These are phyloP conservation scores for Spodoptera exigua DNA, from an alignment of 2,888 invertebrate species.

Conservation along the genomic window DNA sequence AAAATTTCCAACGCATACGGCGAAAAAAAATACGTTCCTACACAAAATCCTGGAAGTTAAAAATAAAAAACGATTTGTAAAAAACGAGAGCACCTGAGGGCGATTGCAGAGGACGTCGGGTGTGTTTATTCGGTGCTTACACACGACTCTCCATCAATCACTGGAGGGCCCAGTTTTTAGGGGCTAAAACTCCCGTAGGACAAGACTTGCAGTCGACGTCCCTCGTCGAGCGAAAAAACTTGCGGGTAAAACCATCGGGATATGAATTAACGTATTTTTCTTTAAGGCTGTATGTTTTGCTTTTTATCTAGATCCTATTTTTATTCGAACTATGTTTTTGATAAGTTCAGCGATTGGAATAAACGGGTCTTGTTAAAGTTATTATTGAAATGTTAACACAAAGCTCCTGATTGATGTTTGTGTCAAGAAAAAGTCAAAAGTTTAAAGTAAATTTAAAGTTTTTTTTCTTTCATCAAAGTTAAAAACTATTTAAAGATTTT, in stretches of 20 bases:
- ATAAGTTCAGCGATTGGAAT: constrained; percentile 1
- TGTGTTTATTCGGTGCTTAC: constrained; percentile 81
- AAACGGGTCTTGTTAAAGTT: not conserved
- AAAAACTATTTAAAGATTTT: not conserved
- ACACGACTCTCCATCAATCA: constrained; percentile 84
- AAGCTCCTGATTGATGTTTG: not conserved
- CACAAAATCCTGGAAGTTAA: constrained; percentile 60
- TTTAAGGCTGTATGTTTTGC: constrained; percentile 36
- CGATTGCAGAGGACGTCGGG: constrained; percentile 75
- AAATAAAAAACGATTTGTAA: constrained; percentile 54
- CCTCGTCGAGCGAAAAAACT: constrained; percentile 70
- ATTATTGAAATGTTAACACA: not conserved
- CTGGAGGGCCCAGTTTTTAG: constrained; percentile 78
- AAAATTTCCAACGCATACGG: constrained; percentile 15
- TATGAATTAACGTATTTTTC: constrained; percentile 67
- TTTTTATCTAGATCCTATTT: constrained; percentile 15
- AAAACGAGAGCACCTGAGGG: constrained; percentile 78
- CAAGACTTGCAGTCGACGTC: constrained; percentile 70
- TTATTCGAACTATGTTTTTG: constrained; percentile 8
- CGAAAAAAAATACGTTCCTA: constrained; percentile 35
- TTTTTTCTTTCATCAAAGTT: too few relatives aligned
- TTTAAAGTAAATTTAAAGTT: too few relatives aligned
- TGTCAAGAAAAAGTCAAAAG: not conserved
- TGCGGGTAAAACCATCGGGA: constrained; percentile 63
- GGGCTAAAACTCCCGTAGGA: constrained; percentile 78